These are phyloP conservation scores for Heterodera filipjevi DNA, from an alignment of 2,888 invertebrate species.

Conservation along the genomic window DNA sequence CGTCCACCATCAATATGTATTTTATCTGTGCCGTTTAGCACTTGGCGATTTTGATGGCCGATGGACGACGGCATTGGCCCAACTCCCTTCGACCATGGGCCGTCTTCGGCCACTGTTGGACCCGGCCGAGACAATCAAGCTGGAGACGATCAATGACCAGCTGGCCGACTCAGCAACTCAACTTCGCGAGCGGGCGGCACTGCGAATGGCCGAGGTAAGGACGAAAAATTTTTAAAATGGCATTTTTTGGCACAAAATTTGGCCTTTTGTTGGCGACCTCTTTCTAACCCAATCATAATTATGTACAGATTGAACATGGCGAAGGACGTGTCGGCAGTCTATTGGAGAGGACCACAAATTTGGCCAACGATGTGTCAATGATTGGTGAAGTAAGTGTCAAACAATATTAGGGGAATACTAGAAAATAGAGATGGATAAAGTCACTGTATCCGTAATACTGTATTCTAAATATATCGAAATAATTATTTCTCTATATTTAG, in stretches of 20 bases:
- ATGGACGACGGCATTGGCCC: background rate
- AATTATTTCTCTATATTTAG: no score
- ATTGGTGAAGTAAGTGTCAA: background rate
- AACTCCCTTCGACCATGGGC: background rate
- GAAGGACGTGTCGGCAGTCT: background rate
- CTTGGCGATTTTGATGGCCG: background rate
- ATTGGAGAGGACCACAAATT: background rate
- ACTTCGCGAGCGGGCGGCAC: background rate
- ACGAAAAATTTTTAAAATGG: background rate
- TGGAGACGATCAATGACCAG: background rate
- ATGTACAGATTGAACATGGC: constrained; percentile 3
- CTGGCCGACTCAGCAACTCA: background rate
- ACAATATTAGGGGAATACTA: no score
- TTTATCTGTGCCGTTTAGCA: background rate
- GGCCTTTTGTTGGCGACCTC: no score
- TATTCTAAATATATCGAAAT: no score
- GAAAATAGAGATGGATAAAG: no score
- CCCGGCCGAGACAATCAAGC: background rate
- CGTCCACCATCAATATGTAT: background rate
- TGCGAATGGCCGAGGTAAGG: background rate
- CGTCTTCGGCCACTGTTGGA: background rate
- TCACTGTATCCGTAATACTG: no score
- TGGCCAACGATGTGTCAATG: background rate
- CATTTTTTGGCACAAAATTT: background rate
- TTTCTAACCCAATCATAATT: no score